Evolutionary conservation across 2,113 vertebrate species (phyloP), one percentile per base, ranked within the genome.

Genomic region (Notothenia coriiceps): DNA sequence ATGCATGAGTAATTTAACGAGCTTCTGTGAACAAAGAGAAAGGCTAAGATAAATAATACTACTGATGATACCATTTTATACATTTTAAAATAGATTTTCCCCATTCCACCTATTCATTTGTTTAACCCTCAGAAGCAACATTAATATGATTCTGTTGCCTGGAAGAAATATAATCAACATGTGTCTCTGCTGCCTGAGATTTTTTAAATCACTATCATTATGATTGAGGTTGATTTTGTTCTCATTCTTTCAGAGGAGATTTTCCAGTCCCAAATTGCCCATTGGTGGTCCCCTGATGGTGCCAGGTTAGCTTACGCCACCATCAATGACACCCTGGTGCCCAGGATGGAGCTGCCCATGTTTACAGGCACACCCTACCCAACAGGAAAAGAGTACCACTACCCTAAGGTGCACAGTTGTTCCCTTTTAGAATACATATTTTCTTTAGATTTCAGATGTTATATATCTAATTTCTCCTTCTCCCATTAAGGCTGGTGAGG

Each of bases 211-310:
- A 0, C 1, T 43, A 8, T 64, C 52, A 54, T 65, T 12, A 49
- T 70, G 55, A 83, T 4, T 59, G 17, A 83, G 55, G 4, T 6
- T 22, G 8, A 3, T 50, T 60, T 51, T 44, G 2, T 64, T 65
- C 51, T 52, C 1, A 74, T 62, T 92, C 55, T 83, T 84, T 11
- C 88, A 99, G 98, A 98, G 94, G 98, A 99, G 94, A 96, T 99
- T 64, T 92, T 99, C 88, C 97, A 96, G 92, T 97, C 95, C 62
- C 96, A 99, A 29, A 92, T 99, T 6, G 97, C 98, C 15, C 98
- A 99, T 54, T 99, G 98, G 98, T 99, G 98, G 98, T 98, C 98
- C 57, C 97, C 97, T 0, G 97, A 99, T 40, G 97, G 98, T 1
- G 97, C 97, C 1, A 92, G 97, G 82, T 82, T 99, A 12, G 98